Evolutionary conservation across 2,797 vertebrate genomes (phyloP).

Genomic region (Bradypus variegatus): DNA sequence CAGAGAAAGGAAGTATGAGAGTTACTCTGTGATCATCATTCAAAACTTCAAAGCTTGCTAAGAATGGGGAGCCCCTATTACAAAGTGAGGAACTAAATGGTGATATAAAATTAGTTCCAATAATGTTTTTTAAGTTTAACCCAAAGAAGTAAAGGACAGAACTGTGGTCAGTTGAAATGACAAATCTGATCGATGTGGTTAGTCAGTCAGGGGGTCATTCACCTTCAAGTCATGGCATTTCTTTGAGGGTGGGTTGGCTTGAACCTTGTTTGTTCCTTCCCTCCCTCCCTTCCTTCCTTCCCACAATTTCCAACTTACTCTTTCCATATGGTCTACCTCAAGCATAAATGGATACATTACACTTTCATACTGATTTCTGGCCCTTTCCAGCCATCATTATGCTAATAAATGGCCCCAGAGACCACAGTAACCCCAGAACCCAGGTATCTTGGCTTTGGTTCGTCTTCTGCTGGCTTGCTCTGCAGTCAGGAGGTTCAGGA

Average conservation of each 20-base stretch:
- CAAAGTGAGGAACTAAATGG: neutral
- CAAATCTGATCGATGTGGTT: neutral
- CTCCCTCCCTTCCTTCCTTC: too few species aligned
- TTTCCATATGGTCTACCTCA: neutral
- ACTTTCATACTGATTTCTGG: neutral
- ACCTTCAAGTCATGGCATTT: neutral
- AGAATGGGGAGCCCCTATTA: neutral
- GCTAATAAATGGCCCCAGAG: neutral
- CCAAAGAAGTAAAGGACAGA: neutral
- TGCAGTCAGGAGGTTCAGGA: neutral
- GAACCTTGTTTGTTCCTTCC: too few species aligned
- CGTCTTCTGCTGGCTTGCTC: neutral
- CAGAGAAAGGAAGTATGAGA: neutral
- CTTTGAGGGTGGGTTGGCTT: neutral
- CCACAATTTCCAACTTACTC: neutral
- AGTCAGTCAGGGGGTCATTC: neutral
- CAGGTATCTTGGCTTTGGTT: neutral
- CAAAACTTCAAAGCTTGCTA: neutral
- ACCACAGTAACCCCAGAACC: neutral
- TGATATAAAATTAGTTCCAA: neutral
- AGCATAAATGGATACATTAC: neutral
- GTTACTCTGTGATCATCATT: neutral
- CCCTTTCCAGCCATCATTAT: neutral
- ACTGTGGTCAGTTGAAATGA: neutral
- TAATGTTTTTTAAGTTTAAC: slow-evolving; percentile 10